Percentiles rank a stretch among this genome's conserved stretches.
Evolutionary conservation across 37 sponge, comb jelly and placozoan genomes (phyloP).

Genomic region (Ephydatia muelleri): DNA sequence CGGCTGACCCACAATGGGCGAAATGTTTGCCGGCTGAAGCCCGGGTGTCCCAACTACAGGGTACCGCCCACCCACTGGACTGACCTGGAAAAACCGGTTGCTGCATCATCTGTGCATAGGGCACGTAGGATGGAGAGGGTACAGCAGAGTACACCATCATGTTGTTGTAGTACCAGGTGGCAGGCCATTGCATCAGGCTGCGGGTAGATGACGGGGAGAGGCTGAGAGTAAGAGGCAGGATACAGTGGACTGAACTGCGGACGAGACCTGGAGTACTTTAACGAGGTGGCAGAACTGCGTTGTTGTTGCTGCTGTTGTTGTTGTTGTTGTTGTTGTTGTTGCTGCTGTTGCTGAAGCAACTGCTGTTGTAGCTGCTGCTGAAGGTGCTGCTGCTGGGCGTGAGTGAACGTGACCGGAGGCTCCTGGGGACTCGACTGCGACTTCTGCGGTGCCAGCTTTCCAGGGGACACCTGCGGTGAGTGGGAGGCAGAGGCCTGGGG

Average conservation of each 20-base stretch:
- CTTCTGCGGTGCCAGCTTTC: background rate
- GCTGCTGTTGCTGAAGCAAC: too few relatives aligned
- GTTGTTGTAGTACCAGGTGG: too few relatives aligned
- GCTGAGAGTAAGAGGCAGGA: constrained; percentile 11
- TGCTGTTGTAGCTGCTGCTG: constrained; percentile 22
- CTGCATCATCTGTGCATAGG: too few relatives aligned
- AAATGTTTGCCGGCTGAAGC: too few relatives aligned
- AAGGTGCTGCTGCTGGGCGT: background rate
- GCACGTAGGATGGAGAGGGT: too few relatives aligned
- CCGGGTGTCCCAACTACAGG: too few relatives aligned
- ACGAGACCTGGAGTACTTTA: background rate
- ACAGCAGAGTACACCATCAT: too few relatives aligned
- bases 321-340: constrained; percentile 19
- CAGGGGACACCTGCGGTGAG: background rate
- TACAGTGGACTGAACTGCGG: constrained; percentile 14
- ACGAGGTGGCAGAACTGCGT: constrained; percentile 14
- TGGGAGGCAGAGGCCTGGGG: constrained; percentile 2
- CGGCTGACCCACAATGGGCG: too few relatives aligned
- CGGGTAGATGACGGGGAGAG: constrained; percentile 47
- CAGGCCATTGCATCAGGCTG: too few relatives aligned
- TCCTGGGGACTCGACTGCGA: background rate
- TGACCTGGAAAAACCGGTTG: too few relatives aligned
- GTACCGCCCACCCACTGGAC: too few relatives aligned
- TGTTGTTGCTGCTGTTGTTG: constrained; percentile 33
- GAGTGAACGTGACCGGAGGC: background rate